Evolutionary conservation across 35 echinoderm and acorn worm genomes (phyloP).

Genomic region (Stichopus chloronotus): DNA sequence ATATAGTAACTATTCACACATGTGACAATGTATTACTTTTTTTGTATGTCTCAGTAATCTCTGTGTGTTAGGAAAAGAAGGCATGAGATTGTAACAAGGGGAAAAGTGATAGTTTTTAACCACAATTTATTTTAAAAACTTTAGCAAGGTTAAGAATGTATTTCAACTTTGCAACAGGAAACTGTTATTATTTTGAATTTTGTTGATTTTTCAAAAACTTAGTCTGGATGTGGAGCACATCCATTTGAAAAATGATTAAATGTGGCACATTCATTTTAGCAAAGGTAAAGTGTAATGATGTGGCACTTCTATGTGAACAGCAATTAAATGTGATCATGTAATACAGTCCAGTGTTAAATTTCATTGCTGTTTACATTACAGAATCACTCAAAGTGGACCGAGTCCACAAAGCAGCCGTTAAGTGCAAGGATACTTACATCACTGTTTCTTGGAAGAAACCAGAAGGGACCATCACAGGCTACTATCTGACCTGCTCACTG

Average conservation of each 20-base stretch:
- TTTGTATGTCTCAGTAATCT: not conserved
- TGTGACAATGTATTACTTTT: not conserved
- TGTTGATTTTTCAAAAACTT: not conserved
- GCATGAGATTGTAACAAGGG: not conserved
- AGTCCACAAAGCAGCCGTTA: conserved; percentile 61
- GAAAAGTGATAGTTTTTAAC: not conserved
- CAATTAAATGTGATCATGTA: no score
- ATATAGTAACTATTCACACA: no score
- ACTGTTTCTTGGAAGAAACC: conserved; percentile 87
- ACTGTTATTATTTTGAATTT: not conserved
- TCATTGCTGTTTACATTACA: not conserved
- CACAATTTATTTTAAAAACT: not conserved
- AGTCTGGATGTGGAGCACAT: no score
- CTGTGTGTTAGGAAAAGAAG: not conserved
- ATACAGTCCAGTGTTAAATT: no score
- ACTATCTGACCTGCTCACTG: conserved; percentile 59
- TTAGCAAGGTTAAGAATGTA: not conserved
- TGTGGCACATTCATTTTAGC: no score
- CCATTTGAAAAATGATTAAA: no score
- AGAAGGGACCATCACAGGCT: conserved; percentile 69
- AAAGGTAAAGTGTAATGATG: no score
- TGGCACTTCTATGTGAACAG: no score
- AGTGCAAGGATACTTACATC: conserved; percentile 54
- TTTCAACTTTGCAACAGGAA: not conserved
- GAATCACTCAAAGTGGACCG: conserved; percentile 53